Percentiles rank a stretch among this genome's conserved stretches.
Conservation (phyloP, 2,888 invertebrate species). For the Stratiomys singularior region DNA sequence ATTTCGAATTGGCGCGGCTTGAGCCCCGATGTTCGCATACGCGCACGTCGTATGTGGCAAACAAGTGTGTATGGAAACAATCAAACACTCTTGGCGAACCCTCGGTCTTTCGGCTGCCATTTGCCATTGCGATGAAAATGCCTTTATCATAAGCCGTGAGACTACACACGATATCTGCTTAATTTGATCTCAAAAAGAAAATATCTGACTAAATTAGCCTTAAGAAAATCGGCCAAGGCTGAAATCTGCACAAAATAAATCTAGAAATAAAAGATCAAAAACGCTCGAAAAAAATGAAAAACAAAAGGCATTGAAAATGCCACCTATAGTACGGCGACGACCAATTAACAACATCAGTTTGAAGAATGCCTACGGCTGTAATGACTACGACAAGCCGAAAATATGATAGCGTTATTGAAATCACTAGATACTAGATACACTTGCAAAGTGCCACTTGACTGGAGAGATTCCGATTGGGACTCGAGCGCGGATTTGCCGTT, state of each 20-base stretch:
- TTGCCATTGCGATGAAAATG: not conserved
- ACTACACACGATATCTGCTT: constrained; percentile 8
- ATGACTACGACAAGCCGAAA: constrained; percentile 34
- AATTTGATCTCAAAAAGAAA: constrained; percentile 37
- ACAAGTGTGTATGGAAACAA: constrained; percentile 20
- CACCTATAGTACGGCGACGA: constrained; percentile 35
- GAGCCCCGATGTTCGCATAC: not conserved
- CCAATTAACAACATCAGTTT: constrained; percentile 42
- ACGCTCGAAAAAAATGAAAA: constrained; percentile 37
- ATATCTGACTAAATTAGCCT: constrained; percentile 43
- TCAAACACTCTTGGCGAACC: constrained; percentile 1
- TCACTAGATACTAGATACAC: constrained; percentile 23
- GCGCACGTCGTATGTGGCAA: not conserved
- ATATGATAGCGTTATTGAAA: constrained; percentile 33
- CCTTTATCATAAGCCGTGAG: constrained; percentile 35
- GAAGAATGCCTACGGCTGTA: constrained; percentile 37
- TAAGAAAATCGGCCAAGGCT: constrained; percentile 35
- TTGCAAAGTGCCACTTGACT: not conserved
- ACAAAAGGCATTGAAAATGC: constrained; percentile 42
- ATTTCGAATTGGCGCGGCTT: not conserved
- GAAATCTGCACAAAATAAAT: constrained; percentile 35
- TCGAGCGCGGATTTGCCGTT: not conserved
- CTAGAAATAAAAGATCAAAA: constrained; percentile 41
- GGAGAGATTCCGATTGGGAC: not conserved
- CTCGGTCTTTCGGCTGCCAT: not conserved